Evolutionary conservation across 2,113 vertebrate species (phyloP), one percentile per base, ranked within the genome.

Genomic region (Paraplagusia blochii): DNA sequence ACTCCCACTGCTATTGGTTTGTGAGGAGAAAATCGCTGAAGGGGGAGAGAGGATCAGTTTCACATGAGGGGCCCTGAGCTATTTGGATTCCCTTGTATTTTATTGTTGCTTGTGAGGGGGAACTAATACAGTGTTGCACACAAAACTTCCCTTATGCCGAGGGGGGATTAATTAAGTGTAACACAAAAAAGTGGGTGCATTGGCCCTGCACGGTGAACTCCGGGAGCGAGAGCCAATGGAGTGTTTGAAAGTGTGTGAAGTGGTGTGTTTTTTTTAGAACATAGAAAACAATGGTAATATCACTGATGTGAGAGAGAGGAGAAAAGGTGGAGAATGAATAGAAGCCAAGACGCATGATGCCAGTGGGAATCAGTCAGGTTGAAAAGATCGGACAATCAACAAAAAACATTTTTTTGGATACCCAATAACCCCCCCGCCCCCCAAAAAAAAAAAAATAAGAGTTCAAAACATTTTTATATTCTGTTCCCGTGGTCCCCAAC

Each of bases 71-170:
- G 82, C 80, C 83, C 73, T 39, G 70, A 90, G 85, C 84, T 89
- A 86, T 86, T 89, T 84, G 85, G 82, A 74, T 71, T 83, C 78
- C 68, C 85, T 86, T 85, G 85, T 88, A 86, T 85, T 86, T 89
- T 82, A 87, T 88, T 89, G 82, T 90, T 84, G 82, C 77, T 80
- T 84, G 71, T 69, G 69, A 86, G 83, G 76, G 82, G 79, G 86
- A 82, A 87, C 84, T 86, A 90, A 88, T 87, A 84, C 77, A 88
- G 79, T 86, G 87, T 87, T 83, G 82, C 84, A 80, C 79, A 87
- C 81, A 85, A 87, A 86, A 85, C 78, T 73, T 82, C 78, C 79
- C 78, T 66, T 53, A 13, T 62, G 72, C 78, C 69, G 74, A 82
- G 76, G 80, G 79, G 84, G 85, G 85, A 87, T 85, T 85, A 81